phyloP scores from a whole-genome alignment of 2,888 invertebrate genomes.

The Xanthorhoe spadicearia region DNA sequence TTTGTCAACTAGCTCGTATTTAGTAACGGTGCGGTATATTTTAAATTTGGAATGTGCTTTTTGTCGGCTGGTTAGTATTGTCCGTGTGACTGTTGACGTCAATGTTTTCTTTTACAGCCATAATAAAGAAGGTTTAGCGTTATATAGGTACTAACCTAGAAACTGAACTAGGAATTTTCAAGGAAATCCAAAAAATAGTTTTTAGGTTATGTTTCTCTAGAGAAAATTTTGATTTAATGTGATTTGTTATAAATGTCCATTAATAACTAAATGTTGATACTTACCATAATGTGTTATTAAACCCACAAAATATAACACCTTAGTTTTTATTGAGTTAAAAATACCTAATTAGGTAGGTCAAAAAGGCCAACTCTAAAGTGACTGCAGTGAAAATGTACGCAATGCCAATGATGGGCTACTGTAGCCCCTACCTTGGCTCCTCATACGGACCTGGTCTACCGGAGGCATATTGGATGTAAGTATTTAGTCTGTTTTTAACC shows the following conservation, averaged over 20 bases:
- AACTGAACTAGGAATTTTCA: too few relatives aligned
- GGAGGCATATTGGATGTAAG: slow-evolving; percentile 80
- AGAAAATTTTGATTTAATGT: too few relatives aligned
- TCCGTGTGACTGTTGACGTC: slow-evolving; percentile 38
- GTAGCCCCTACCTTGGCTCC: slow-evolving; percentile 65
- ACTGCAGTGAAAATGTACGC: slow-evolving; percentile 66
- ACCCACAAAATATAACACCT: too few relatives aligned
- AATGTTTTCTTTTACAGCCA: slow-evolving; percentile 24
- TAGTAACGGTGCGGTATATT: slow-evolving; percentile 74
- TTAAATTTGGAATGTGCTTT: slow-evolving; percentile 75
- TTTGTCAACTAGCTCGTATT: slow-evolving; percentile 71
- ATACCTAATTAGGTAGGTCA: too few relatives aligned
- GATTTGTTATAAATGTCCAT: too few relatives aligned
- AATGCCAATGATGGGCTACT: slow-evolving; percentile 73
- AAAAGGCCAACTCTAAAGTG: not conserved
- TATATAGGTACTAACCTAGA: not conserved
- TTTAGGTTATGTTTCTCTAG: too few relatives aligned
- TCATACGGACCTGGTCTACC: slow-evolving; percentile 59
- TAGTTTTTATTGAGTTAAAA: too few relatives aligned
- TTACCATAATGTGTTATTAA: too few relatives aligned
- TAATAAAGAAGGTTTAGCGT: not conserved
- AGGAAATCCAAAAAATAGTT: too few relatives aligned
- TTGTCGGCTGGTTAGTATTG: slow-evolving; percentile 56
- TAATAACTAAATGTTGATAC: too few relatives aligned
- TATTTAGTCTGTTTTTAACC: not conserved